These are phyloP conservation scores for Dolichoris vasculosae DNA, from an alignment of 1,140 invertebrate genomes.

Conservation along the genomic window DNA sequence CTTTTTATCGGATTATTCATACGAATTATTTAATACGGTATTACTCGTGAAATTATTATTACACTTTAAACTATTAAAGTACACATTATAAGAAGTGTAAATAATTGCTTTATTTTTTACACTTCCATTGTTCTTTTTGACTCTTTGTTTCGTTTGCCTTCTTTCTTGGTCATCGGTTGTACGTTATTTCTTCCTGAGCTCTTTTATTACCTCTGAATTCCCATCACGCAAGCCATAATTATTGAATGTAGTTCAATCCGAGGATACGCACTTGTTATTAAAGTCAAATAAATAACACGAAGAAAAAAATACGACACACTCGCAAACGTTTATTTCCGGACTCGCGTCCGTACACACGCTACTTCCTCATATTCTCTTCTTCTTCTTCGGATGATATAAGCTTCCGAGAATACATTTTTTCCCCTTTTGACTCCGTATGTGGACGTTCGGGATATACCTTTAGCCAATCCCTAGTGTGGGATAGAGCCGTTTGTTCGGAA, in stretches of 20 bases:
- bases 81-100: not conserved
- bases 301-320: conserved; percentile 12
- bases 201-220: conserved; percentile 5
- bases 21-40: not conserved
- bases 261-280: not conserved
- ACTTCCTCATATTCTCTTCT: conserved; percentile 20
- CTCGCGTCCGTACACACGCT: not conserved
- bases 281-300: conserved; percentile 14
- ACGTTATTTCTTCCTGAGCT: conserved; percentile 13
- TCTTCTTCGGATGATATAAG: conserved; percentile 15
- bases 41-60: conserved; percentile 11
- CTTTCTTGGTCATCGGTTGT: conserved; percentile 9
- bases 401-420: conserved; percentile 38
- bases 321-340: conserved; percentile 10
- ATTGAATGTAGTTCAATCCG: conserved; percentile 5
- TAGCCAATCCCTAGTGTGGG: conserved; percentile 5
- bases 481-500: not conserved
- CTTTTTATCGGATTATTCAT: not conserved
- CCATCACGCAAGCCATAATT: conserved; percentile 16
- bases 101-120: conserved; percentile 26
- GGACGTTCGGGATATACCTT: not conserved
- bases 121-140: conserved; percentile 24
- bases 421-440: not conserved
- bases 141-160: not conserved
- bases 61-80: not conserved